A percentile compares a stretch with the other conserved stretches of the same genome.
phyloP scores from a whole-genome alignment of 2,888 invertebrate species.

The Ectemnius cavifrons region DNA sequence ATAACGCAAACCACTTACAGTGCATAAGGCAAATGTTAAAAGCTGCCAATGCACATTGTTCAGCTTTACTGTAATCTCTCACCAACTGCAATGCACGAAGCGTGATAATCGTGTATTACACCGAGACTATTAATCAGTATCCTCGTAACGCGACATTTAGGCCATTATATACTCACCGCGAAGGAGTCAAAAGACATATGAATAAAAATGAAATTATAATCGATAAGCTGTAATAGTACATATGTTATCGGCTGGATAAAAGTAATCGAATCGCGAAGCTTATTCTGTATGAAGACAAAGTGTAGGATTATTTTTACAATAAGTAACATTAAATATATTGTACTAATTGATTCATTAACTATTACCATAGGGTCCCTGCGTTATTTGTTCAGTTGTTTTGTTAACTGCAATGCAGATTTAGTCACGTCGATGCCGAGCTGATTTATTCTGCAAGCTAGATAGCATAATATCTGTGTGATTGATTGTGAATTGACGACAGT shows the following conservation, averaged over 20 bases:
- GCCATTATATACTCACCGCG: conserved; percentile 42
- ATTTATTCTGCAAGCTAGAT: conserved; percentile 41
- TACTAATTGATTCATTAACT: conserved; percentile 36
- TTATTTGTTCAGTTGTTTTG: conserved; percentile 51
- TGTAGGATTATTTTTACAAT: conserved; percentile 45
- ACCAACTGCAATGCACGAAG: conserved; percentile 34
- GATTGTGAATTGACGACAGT: conserved; percentile 22
- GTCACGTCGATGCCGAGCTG: conserved; percentile 48
- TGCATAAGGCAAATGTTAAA: neutral
- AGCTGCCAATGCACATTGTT: neutral
- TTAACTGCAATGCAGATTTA: conserved; percentile 60
- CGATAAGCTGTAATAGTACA: conserved; percentile 34
- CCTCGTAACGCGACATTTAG: conserved; percentile 44
- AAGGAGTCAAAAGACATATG: conserved; percentile 39
- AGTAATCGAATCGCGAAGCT: conserved; percentile 33
- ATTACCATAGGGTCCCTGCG: conserved; percentile 35
- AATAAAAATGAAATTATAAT: conserved; percentile 49
- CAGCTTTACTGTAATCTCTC: conserved; percentile 12
- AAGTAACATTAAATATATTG: conserved; percentile 36
- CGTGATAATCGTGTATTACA: conserved; percentile 40
- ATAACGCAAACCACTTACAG: neutral
- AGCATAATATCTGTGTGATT: conserved; percentile 30
- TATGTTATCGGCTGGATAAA: conserved; percentile 21
- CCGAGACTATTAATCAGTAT: conserved; percentile 38
- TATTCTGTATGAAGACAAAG: conserved; percentile 35